Conservation (phyloP, 2,888 invertebrate species). For the Euplagia quadripunctaria region DNA sequence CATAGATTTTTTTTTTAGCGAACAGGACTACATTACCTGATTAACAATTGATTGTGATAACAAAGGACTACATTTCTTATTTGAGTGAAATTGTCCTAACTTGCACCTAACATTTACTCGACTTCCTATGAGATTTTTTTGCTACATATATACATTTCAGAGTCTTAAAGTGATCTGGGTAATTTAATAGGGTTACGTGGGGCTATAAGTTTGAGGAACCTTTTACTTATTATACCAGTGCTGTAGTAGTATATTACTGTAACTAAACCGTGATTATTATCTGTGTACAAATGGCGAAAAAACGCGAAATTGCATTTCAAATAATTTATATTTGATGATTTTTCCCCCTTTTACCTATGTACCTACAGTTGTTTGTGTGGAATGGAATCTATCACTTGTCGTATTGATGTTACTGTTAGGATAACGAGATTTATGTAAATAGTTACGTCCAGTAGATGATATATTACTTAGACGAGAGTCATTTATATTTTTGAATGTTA, state of each 20-base stretch:
- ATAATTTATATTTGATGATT: not conserved
- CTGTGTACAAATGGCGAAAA: not conserved
- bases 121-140: not conserved
- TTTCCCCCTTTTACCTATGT: slow-evolving; percentile 18
- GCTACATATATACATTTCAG: not conserved
- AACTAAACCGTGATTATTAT: not conserved
- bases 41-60: too few species aligned
- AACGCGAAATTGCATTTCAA: not conserved
- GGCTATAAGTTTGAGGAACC: not conserved
- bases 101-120: not conserved
- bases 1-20: too few species aligned
- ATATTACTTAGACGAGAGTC: slow-evolving; percentile 55
- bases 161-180: not conserved
- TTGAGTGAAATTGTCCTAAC: not conserved
- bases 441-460: slow-evolving; percentile 67
- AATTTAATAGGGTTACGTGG: not conserved
- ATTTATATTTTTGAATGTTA: slow-evolving; percentile 65
- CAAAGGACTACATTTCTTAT: not conserved
- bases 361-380: slow-evolving; percentile 34
- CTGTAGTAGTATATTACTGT: not conserved
- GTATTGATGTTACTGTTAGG: slow-evolving; percentile 40
- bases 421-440: slow-evolving; percentile 54
- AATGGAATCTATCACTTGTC: slow-evolving; percentile 25
- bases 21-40: not conserved
- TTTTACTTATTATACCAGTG: not conserved